These are phyloP conservation scores for Prosapia bicincta DNA, from an alignment of 2,888 invertebrate genomes.

Conservation along the genomic window DNA sequence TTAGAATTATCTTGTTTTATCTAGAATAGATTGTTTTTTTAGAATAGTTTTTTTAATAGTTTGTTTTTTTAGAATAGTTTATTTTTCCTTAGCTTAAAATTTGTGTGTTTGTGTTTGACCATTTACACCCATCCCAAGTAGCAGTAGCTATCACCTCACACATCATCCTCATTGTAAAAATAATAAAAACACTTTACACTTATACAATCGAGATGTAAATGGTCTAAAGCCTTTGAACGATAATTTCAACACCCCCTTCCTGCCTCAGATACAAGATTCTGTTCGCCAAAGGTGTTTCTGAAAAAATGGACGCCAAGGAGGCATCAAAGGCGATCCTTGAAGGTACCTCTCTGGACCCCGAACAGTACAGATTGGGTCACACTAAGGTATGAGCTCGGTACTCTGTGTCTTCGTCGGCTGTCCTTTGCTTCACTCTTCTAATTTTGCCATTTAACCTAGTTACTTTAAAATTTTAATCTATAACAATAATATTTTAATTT, in stretches of 20 bases:
- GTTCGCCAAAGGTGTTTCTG: slow-evolving; percentile 85
- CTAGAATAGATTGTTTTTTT: too few relatives aligned
- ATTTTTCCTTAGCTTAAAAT: background rate
- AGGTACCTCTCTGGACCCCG: slow-evolving; percentile 76
- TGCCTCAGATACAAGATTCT: slow-evolving; percentile 96
- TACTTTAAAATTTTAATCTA: too few relatives aligned
- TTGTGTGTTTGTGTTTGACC: background rate
- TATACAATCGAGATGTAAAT: background rate
- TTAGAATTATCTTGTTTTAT: too few relatives aligned
- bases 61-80: background rate
- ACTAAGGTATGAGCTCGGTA: slow-evolving; percentile 72
- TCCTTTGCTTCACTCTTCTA: background rate
- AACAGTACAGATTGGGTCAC: slow-evolving; percentile 92
- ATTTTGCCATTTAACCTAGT: background rate
- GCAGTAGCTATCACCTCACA: background rate
- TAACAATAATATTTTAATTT: too few relatives aligned
- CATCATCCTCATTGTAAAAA: background rate
- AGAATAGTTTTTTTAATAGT: too few relatives aligned
- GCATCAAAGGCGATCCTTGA: slow-evolving; percentile 42
- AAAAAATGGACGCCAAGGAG: slow-evolving; percentile 63
- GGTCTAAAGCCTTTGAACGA: too few relatives aligned
- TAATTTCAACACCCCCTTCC: too few relatives aligned
- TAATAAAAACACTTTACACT: too few relatives aligned
- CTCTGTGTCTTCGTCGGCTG: background rate
- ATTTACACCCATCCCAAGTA: background rate